Conservation (phyloP, 2,797 vertebrate genomes). For the Ceryle rudis region DNA sequence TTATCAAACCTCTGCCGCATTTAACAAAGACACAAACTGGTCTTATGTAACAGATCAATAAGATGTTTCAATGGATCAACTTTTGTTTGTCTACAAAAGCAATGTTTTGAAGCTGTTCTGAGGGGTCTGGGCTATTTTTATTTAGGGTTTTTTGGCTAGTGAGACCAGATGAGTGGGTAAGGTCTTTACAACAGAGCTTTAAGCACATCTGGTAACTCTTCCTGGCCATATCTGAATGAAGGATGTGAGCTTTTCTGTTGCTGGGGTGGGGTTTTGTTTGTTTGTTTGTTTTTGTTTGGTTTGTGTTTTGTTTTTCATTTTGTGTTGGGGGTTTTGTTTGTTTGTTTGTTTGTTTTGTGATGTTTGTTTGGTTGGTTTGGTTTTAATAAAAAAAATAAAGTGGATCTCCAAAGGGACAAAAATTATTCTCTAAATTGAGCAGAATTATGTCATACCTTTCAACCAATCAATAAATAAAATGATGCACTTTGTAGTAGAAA, state of each 20-base stretch:
- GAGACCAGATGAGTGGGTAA: background rate
- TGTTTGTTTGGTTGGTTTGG: too few species aligned
- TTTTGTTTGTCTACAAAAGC: background rate
- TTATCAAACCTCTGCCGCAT: rapidly evolving
- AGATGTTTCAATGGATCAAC: background rate
- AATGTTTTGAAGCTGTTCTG: background rate
- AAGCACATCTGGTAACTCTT: background rate
- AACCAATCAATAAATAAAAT: background rate
- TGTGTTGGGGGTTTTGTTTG: too few species aligned
- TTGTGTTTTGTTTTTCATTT: too few species aligned
- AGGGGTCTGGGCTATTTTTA: background rate
- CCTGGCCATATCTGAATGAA: background rate
- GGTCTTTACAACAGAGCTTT: background rate
- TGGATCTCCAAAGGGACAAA: background rate
- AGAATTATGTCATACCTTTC: background rate
- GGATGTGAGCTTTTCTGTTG: background rate
- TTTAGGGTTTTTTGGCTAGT: background rate
- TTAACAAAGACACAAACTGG: background rate
- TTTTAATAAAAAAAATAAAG: too few species aligned
- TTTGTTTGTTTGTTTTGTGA: too few species aligned
- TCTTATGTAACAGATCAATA: background rate
- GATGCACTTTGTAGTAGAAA: background rate
- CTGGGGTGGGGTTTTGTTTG: too few species aligned
- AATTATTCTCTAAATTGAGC: background rate
- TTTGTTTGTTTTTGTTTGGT: background rate